Evolutionary conservation across 2,888 invertebrate species (phyloP), one percentile per base, ranked within the genome.

Genomic region (Cyclophora punctaria): DNA sequence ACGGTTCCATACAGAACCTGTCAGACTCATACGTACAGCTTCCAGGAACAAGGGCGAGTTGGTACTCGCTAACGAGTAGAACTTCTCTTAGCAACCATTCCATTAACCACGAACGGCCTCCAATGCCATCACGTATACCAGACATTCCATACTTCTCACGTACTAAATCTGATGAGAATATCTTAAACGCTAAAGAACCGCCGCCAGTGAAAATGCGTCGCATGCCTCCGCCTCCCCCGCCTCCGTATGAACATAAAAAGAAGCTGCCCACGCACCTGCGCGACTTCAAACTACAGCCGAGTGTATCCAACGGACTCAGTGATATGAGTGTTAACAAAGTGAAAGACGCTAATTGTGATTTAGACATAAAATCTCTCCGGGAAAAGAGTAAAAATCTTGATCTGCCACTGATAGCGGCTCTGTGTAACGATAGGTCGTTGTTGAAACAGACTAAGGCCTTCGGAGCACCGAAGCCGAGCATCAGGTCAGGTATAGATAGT

Each of bases 391-490:
- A 94, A 75, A 95, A 96, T 75, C 90, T 97, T 70, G 96, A 97
- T 83, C 89, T 98, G 78, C 98, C 98, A 33, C 89, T 98, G 55
- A 97, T 98, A 73, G 95, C 96, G 53, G 98, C 97, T 7, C 90
- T 98, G 63, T 98, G 97, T 89, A 98, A 97, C 77, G 98, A 98
- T 81, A 92, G 95, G 52, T 95, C 96, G 53, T 90, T 98, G 69
- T 89, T 96, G 53, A 96, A 95, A 81, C 96, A 96, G 83, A 96
- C 96, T 48, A 95, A 95, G 79, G 95, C 95, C 34, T 94, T 95
- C 74, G 95, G 94, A 59, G 91, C 93, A 89, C 93, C 94, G 49
- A 94, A 94, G 77, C 91, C 75, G 66, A 71, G 58, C 60, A 85
- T 79, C 71, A 79, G 79, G 59, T 71, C 78, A 69, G 68, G 65